Evolutionary conservation across 2,113 vertebrate genomes (phyloP).

Genomic region (Mus spicilegus): DNA sequence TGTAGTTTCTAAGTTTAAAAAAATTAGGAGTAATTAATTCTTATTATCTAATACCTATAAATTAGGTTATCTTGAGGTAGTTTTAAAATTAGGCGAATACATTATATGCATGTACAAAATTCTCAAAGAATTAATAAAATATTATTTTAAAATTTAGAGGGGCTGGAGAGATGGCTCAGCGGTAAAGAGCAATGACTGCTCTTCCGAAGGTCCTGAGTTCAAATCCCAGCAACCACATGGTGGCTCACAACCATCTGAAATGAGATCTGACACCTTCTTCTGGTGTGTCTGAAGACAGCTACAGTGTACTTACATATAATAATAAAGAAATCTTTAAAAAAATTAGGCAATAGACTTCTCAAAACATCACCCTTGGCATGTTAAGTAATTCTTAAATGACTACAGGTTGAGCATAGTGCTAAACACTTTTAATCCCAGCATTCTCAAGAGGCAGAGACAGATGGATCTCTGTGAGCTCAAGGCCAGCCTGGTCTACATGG

Average conservation of each 20-base stretch:
- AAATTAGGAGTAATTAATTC: background rate
- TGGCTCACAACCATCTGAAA: too few relatives aligned
- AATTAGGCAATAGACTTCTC: conserved; percentile 26
- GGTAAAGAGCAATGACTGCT: too few relatives aligned
- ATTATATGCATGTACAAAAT: background rate
- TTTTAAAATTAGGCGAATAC: background rate
- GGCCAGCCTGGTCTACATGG: background rate
- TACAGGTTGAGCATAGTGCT: background rate
- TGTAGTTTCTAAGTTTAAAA: conserved; percentile 23
- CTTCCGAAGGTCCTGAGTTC: too few relatives aligned
- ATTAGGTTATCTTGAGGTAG: conserved; percentile 41
- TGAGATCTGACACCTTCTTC: too few relatives aligned
- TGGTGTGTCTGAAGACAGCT: too few relatives aligned
- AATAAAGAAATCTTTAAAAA: background rate
- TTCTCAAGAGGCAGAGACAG: background rate
- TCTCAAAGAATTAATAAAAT: background rate
- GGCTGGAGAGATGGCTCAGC: too few relatives aligned
- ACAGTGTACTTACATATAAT: too few relatives aligned
- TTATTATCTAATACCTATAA: too few relatives aligned
- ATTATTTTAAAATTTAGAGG: conserved; percentile 3
- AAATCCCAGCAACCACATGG: too few relatives aligned
- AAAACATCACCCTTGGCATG: background rate
- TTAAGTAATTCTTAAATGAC: background rate
- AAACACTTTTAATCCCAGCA: background rate
- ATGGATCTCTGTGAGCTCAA: background rate